Base-by-base conservation (phyloP, 2,797 vertebrate species). In the Gobionotothen gibberifrons region DNA sequence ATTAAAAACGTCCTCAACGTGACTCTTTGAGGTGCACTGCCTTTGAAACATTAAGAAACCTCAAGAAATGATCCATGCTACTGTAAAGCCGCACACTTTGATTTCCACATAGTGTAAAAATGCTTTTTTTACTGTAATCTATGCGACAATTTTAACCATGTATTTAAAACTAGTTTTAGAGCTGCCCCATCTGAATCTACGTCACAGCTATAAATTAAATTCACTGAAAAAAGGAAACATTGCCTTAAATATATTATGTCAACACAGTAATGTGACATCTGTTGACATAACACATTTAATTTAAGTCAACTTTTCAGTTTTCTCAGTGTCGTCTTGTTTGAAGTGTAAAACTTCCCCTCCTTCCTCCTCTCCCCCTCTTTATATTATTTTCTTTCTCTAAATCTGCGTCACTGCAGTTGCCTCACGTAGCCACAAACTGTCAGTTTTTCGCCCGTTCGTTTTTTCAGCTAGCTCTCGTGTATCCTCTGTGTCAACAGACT, bases 71-170 rank as follows among this genome's bases (percentile, higher is more conserved):
- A 80, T 81, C 78, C 81, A 76, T 86, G 84, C 85, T 86, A 75
- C 82, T 68, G 69, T 78, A 51, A 76, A 84, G 83, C 81, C 79
- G 81, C 83, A 67, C 70, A 66, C 66, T 82, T 68, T 72, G 53
- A 79, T 63, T 74, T 77, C 65, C 69, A 79, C 71, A 60, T 7
- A 36, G 65, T 66, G 70, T 68, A 9, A 70, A 36, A 67, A 77
- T 21, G 49, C 47, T 58, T 79, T 49, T 79, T 49, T 39, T 44
- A 73, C 17, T 15, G 44, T 53, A 71, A 78, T 47, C 58, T 66
- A 48, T 3, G 49, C 29, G 42, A 48, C 69, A 72, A 36, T 51
- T 54, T 17, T 6, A 60, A 22, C 2, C 3, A 14, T 69, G 74
- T 46, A 48, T 81, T 69, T 62, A 49, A 63, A 69, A 62, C 56